phyloP scores from a whole-genome alignment of 2,797 vertebrate species.

The Eulemur rubriventer region DNA sequence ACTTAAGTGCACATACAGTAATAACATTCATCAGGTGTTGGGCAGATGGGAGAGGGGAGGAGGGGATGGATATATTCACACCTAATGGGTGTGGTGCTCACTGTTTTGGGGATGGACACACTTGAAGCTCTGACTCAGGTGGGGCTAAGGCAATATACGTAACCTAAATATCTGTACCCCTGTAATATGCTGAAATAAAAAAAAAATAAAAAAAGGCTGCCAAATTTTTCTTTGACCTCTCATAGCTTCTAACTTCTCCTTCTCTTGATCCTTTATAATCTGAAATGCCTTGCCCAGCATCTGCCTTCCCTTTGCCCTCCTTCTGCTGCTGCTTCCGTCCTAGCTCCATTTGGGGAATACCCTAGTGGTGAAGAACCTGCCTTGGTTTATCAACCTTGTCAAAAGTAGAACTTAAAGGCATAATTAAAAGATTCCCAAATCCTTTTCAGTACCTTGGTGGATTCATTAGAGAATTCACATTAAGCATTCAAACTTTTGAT shows the following conservation, averaged over 20 bases:
- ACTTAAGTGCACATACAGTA: too few relatives aligned
- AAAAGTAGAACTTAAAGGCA: not conserved
- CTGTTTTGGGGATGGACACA: too few relatives aligned
- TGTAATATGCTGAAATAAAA: too few relatives aligned
- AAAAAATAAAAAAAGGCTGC: not conserved
- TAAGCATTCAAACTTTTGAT: not conserved
- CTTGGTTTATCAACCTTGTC: not conserved
- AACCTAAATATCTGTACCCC: too few relatives aligned
- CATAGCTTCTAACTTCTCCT: not conserved
- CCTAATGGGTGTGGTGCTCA: too few relatives aligned
- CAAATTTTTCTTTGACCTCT: not conserved
- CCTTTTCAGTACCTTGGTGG: not conserved
- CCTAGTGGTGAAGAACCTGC: not conserved
- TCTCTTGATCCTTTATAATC: not conserved
- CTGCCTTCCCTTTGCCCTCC: not conserved
- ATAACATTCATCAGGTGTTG: too few relatives aligned
- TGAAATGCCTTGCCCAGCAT: not conserved
- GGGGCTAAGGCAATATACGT: too few relatives aligned
- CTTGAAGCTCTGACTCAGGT: too few relatives aligned
- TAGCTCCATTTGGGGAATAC: not conserved
- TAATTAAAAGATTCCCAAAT: not conserved
- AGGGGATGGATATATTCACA: too few relatives aligned
- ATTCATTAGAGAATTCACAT: not conserved
- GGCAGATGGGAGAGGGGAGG: too few relatives aligned
- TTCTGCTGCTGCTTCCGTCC: not conserved